These are phyloP conservation scores for Scaptomyza hsui DNA, from an alignment of 1,140 invertebrate species.

Conservation along the genomic window DNA sequence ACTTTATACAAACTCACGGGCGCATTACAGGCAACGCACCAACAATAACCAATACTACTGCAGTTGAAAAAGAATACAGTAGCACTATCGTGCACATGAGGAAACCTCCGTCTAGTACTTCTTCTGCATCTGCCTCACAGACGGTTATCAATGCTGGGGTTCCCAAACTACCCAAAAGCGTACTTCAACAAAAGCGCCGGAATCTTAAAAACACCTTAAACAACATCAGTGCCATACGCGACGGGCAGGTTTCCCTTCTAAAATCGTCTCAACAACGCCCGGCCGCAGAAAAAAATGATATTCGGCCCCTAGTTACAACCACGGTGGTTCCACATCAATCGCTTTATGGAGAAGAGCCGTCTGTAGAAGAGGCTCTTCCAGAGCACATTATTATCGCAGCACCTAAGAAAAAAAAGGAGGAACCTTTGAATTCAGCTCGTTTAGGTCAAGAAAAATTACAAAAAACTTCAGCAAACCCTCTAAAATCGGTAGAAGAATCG, in stretches of 20 bases:
- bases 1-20: slow-evolving; percentile 71
- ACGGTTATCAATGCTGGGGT: slow-evolving; percentile 14
- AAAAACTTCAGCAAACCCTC: slow-evolving; percentile 16
- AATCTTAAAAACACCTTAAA: slow-evolving; percentile 73
- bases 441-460: slow-evolving; percentile 20
- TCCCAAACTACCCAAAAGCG: slow-evolving; percentile 53
- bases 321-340: slow-evolving; percentile 61
- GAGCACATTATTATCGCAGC: slow-evolving; percentile 77
- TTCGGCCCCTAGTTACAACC: slow-evolving; percentile 52
- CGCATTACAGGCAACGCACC: slow-evolving; percentile 58
- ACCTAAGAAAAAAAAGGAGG: slow-evolving; percentile 72
- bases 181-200: slow-evolving; percentile 72
- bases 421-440: slow-evolving; percentile 1
- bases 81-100: not conserved
- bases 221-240: slow-evolving; percentile 69
- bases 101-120: not conserved
- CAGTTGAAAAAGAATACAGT: slow-evolving; percentile 6
- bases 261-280: slow-evolving; percentile 57
- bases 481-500: slow-evolving; percentile 14
- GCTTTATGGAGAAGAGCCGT: slow-evolving; percentile 51
- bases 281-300: slow-evolving; percentile 18
- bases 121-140: not conserved
- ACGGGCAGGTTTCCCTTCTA: slow-evolving; percentile 72
- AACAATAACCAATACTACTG: not conserved
- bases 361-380: slow-evolving; percentile 66